These are phyloP conservation scores for Onychomys torridus DNA, from an alignment of 2,797 vertebrate genomes.

Conservation along the genomic window DNA sequence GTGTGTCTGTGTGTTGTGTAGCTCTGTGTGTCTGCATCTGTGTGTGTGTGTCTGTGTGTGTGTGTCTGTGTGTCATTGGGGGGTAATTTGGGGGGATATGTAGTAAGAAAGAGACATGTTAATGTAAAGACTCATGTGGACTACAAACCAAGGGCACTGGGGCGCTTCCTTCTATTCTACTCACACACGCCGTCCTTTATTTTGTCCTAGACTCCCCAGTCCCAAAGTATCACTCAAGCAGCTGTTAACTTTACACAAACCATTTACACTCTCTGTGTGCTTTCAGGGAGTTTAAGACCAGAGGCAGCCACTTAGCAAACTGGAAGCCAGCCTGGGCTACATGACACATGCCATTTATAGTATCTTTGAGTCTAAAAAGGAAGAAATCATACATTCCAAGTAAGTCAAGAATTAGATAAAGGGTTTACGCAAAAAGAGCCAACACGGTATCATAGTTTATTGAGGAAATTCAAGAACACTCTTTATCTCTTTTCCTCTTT, in stretches of 20 bases:
- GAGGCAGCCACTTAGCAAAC: neutral
- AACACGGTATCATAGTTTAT: neutral
- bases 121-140: neutral
- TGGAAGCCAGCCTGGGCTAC: neutral
- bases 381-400: neutral
- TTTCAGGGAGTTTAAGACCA: neutral
- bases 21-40: too few species aligned
- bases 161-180: neutral
- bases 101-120: neutral
- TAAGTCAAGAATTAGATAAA: neutral
- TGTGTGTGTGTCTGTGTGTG: neutral
- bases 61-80: neutral
- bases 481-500: neutral
- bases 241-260: neutral
- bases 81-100: too few species aligned
- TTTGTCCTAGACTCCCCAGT: neutral
- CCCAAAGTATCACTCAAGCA: neutral
- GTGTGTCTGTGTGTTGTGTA: too few species aligned
- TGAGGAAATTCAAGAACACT: slow-evolving; percentile 1
- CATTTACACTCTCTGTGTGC: neutral
- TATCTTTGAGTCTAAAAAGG: neutral
- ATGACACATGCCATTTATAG: neutral
- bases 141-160: neutral
- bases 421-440: neutral
- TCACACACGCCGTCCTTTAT: neutral